Percentiles rank a stretch among this genome's conserved stretches.
Evolutionary conservation across 1,140 invertebrate species (phyloP).

Genomic region (Trichonephila clavipes): DNA sequence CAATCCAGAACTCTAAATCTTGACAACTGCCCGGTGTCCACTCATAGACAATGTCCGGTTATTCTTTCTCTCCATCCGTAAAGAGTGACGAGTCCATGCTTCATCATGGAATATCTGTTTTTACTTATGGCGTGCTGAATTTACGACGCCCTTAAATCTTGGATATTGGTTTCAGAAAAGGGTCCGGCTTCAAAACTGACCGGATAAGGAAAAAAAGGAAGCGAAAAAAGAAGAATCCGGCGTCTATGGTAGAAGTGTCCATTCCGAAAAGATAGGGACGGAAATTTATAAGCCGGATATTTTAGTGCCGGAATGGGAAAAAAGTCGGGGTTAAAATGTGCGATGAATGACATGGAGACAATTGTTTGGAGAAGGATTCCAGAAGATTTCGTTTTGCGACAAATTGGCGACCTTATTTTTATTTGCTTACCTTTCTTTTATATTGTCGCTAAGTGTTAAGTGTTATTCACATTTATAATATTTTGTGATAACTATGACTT

Average conservation of each 20-base stretch:
- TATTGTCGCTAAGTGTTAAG: too few relatives aligned
- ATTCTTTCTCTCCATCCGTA: not conserved
- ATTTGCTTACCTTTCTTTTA: not conserved
- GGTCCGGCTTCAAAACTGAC: constrained; percentile 57
- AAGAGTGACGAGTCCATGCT: not conserved
- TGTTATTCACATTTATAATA: too few relatives aligned
- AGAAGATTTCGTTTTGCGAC: not conserved
- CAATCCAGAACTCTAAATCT: not conserved
- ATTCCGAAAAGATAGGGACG: constrained; percentile 72
- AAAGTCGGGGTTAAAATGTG: constrained; percentile 51
- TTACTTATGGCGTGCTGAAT: constrained; percentile 38
- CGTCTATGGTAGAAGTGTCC: constrained; percentile 47
- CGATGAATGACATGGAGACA: constrained; percentile 20
- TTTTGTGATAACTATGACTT: too few relatives aligned
- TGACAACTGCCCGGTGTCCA: not conserved
- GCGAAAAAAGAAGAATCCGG: constrained; percentile 36
- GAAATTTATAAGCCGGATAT: constrained; percentile 74
- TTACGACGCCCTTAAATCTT: constrained; percentile 68
- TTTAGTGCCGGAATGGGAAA: constrained; percentile 71
- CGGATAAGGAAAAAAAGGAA: constrained; percentile 31
- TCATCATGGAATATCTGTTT: constrained; percentile 3
- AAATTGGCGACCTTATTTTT: not conserved
- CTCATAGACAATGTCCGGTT: not conserved
- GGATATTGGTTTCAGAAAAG: constrained; percentile 69
- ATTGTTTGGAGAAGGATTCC: not conserved